A percentile compares a stretch with the other conserved stretches of the same genome.
These are phyloP conservation scores for Coracias cyanogaster DNA, from an alignment of 2,797 vertebrate genomes.

Conservation along the genomic window DNA sequence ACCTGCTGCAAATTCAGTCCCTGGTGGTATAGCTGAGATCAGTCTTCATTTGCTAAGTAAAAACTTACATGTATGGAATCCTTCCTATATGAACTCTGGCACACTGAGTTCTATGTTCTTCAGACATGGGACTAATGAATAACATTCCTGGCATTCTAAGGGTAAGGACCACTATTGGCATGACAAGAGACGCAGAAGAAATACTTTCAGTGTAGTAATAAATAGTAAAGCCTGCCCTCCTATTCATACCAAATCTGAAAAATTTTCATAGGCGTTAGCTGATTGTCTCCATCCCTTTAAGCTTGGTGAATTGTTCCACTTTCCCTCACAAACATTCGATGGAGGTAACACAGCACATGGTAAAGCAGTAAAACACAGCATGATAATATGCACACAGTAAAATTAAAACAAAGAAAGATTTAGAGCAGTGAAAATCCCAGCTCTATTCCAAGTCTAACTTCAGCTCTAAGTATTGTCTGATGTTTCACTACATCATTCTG, in stretches of 20 bases:
- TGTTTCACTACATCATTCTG: background rate
- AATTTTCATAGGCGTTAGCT: background rate
- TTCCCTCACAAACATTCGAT: background rate
- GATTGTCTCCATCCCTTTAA: background rate
- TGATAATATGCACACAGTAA: background rate
- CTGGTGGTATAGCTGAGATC: background rate
- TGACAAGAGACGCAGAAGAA: background rate
- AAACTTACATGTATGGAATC: background rate
- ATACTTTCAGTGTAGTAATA: background rate
- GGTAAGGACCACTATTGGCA: background rate
- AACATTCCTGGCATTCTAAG: background rate
- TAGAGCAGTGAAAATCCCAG: background rate
- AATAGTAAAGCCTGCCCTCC: background rate
- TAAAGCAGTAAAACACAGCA: background rate
- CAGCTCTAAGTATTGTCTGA: background rate
- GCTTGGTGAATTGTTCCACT: background rate
- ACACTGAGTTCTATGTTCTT: background rate
- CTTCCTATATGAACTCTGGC: background rate
- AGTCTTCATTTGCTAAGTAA: background rate
- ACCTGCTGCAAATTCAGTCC: background rate
- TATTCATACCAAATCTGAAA: background rate
- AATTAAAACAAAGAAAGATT: background rate
- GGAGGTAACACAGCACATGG: background rate
- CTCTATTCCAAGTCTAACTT: background rate
- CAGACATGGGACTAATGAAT: background rate